These are phyloP conservation scores for Spatulosminthurus flaviceps DNA, from an alignment of 2,888 invertebrate species.

Conservation along the genomic window DNA sequence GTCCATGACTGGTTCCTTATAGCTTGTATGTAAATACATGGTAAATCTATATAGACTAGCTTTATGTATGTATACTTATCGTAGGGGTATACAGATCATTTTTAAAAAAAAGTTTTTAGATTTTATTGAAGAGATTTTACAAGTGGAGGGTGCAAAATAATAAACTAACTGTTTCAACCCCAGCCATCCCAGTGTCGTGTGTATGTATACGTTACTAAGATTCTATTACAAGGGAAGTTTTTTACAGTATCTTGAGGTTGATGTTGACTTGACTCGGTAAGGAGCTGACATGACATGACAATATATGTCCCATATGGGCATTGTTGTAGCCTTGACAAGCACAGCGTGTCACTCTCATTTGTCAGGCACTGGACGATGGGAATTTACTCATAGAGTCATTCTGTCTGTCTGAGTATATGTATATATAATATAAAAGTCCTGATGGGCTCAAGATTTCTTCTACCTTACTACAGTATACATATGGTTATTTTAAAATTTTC, in stretches of 20 bases:
- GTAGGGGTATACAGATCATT: no score
- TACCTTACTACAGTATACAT: no score
- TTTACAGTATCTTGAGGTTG: constrained; percentile 20
- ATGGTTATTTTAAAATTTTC: constrained; percentile 10
- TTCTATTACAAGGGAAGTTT: not conserved
- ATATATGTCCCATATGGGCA: constrained; percentile 48
- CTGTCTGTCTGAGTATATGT: not conserved
- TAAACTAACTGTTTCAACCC: constrained; percentile 7
- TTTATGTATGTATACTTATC: no score
- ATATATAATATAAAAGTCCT: not conserved
- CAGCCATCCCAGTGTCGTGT: not conserved
- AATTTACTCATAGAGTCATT: constrained; percentile 34
- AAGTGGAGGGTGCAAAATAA: not conserved
- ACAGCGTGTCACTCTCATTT: constrained; percentile 47
- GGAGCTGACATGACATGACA: constrained; percentile 52
- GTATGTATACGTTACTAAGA: not conserved
- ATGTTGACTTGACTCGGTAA: constrained; percentile 42
- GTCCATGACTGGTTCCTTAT: not conserved
- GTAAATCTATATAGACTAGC: no score
- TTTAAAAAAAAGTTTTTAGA: no score
- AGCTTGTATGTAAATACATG: no score
- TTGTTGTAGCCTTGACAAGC: constrained; percentile 51
- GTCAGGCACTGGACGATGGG: constrained; percentile 33
- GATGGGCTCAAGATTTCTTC: not conserved
- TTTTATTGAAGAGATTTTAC: not conserved